Evolutionary conservation across 2,888 invertebrate species (phyloP).

Genomic region (Drosophila hamatofila): DNA sequence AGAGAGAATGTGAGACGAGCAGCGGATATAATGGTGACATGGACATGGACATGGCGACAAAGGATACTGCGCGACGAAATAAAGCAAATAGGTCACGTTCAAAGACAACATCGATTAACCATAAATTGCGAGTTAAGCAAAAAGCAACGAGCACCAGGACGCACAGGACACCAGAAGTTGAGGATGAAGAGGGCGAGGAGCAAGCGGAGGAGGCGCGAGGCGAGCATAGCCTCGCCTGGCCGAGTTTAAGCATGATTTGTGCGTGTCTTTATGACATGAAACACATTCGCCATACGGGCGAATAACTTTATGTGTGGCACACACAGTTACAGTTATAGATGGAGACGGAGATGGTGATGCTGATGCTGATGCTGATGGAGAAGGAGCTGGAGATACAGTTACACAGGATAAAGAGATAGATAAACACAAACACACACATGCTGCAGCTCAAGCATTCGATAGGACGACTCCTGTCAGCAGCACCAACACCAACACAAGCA

Average conservation of each 20-base stretch:
- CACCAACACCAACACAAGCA: slow-evolving; percentile 56
- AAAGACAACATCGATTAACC: slow-evolving; percentile 82
- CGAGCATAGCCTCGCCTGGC: slow-evolving; percentile 35
- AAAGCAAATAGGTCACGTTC: slow-evolving; percentile 83
- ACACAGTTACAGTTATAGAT: slow-evolving; percentile 15
- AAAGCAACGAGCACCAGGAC: slow-evolving; percentile 63
- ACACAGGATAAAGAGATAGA: slow-evolving; percentile 28
- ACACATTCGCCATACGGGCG: slow-evolving; percentile 61
- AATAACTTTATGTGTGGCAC: slow-evolving; percentile 56
- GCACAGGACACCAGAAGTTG: slow-evolving; percentile 9
- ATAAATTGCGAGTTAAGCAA: slow-evolving; percentile 83
- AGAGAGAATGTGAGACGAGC: slow-evolving; percentile 7
- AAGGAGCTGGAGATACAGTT: slow-evolving; percentile 14
- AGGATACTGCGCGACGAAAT: slow-evolving; percentile 61
- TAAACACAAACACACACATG: slow-evolving; percentile 8
- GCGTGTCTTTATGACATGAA: slow-evolving; percentile 79
- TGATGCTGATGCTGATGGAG: neutral
- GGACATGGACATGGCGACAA: slow-evolving; percentile 36
- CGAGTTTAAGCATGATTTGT: slow-evolving; percentile 79
- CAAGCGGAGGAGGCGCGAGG: neutral
- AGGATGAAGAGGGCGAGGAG: neutral
- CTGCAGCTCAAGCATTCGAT: slow-evolving; percentile 23
- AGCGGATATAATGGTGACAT: slow-evolving; percentile 51
- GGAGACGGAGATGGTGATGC: slow-evolving; percentile 20
- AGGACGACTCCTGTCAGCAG: slow-evolving; percentile 41